A percentile compares a stretch with the other conserved stretches of the same genome.
Conservation (phyloP, 2,888 invertebrate species). For the Spialia ferax region DNA sequence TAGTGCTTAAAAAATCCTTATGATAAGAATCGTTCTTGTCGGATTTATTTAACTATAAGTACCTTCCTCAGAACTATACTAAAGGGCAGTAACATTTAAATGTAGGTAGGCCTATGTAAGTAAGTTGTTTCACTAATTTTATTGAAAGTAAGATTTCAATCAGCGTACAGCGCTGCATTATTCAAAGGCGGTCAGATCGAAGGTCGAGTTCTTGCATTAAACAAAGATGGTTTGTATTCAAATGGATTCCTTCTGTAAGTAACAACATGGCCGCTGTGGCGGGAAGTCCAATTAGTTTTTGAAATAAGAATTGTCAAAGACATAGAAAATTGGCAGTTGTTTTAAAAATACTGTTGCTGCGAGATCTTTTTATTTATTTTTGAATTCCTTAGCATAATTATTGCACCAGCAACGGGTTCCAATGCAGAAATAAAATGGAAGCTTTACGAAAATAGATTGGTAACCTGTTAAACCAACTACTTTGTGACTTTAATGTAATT, state of each 20-base stretch:
- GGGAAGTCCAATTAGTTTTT: constrained; percentile 17
- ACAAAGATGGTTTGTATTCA: constrained; percentile 52
- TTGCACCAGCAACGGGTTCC: too few species aligned
- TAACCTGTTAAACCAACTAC: too few species aligned
- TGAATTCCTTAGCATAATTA: too few species aligned
- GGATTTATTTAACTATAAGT: too few species aligned
- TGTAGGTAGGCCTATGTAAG: neutral
- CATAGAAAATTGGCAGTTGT: neutral
- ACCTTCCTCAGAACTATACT: too few species aligned
- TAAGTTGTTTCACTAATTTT: constrained; percentile 13
- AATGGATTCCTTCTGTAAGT: constrained; percentile 40
- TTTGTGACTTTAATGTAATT: too few species aligned
- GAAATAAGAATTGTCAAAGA: neutral
- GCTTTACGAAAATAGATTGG: too few species aligned
- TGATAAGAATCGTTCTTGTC: too few species aligned
- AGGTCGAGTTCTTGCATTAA: constrained; percentile 46
- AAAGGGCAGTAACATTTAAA: neutral
- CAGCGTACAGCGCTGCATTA: constrained; percentile 50
- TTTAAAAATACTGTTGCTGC: too few species aligned
- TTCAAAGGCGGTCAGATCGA: constrained; percentile 50
- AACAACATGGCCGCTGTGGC: constrained; percentile 19
- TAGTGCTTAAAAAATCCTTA: too few species aligned
- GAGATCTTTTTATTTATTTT: too few species aligned
- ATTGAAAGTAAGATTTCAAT: constrained; percentile 38
- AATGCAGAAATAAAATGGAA: too few species aligned